phyloP scores from a whole-genome alignment of 1,140 invertebrate genomes.

The Eriocheir sinensis region DNA sequence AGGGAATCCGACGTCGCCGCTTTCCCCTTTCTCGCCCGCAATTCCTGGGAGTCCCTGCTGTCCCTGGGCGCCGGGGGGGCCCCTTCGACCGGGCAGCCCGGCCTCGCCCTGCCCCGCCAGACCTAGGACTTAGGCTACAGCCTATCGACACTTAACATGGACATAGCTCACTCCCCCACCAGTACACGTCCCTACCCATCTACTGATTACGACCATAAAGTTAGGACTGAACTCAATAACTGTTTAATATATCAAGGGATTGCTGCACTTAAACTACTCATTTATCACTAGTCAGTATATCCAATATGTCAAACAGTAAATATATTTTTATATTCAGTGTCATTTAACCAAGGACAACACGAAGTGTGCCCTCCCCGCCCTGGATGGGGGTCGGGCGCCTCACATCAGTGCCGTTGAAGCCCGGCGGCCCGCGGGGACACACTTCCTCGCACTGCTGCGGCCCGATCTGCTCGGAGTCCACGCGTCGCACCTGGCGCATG shows the following conservation, averaged over 20 bases:
- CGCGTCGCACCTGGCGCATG: constrained; percentile 19
- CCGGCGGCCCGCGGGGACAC: constrained; percentile 85
- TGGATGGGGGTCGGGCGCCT: constrained; percentile 67
- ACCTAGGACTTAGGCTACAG: background rate
- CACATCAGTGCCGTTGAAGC: constrained; percentile 85
- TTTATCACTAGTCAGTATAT: too few relatives aligned
- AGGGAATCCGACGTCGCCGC: constrained; percentile 76
- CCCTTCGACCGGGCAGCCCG: constrained; percentile 81
- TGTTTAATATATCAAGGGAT: too few relatives aligned
- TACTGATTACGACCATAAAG: too few relatives aligned
- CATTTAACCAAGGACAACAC: too few relatives aligned
- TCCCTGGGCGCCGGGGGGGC: constrained; percentile 80
- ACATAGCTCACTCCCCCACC: constrained; percentile 67
- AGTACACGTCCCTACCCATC: too few relatives aligned
- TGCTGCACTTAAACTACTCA: too few relatives aligned
- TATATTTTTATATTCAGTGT: background rate
- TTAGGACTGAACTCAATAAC: too few relatives aligned
- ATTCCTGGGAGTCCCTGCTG: constrained; percentile 63
- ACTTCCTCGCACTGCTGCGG: constrained; percentile 81
- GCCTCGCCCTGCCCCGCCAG: constrained; percentile 82
- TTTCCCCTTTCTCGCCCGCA: constrained; percentile 77
- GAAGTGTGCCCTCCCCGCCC: background rate
- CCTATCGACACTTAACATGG: constrained; percentile 74
- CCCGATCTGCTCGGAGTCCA: constrained; percentile 38
- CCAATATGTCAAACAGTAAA: background rate